Conservation (phyloP, 2,888 invertebrate genomes). For the Argyresthia albistria region DNA sequence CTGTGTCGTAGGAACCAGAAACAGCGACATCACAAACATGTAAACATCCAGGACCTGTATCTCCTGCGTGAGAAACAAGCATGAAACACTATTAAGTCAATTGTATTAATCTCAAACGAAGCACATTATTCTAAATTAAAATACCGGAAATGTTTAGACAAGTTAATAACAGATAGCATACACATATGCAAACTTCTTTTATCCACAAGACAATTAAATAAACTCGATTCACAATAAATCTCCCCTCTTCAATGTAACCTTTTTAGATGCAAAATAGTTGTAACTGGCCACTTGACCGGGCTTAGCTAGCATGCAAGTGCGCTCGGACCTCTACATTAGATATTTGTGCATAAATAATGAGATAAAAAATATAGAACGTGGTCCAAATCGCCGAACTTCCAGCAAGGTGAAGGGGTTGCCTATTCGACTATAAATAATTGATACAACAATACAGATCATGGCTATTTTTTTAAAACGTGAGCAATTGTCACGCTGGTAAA, state of each 20-base stretch:
- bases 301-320: conserved; percentile 40
- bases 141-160: neutral
- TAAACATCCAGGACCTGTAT: no score
- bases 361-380: conserved; percentile 13
- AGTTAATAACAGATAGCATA: no score
- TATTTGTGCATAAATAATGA: conserved; percentile 58
- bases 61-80: no score
- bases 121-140: neutral
- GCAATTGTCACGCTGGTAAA: no score
- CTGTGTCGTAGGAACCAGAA: no score
- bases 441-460: no score
- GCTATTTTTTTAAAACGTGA: no score
- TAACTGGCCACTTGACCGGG: conserved; percentile 15
- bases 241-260: conserved; percentile 25
- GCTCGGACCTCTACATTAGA: conserved; percentile 41
- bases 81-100: no score
- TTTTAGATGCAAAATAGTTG: conserved; percentile 39
- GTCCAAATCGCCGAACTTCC: neutral
- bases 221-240: conserved; percentile 27
- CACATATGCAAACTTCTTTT: no score
- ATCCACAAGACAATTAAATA: no score
- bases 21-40: no score
- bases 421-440: conserved; percentile 13
- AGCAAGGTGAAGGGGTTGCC: no score
- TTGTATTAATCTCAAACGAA: neutral